Evolutionary conservation across 2,797 vertebrate species (phyloP), one percentile per base, ranked within the genome.

Genomic region (Rhabdomys pumilio): DNA sequence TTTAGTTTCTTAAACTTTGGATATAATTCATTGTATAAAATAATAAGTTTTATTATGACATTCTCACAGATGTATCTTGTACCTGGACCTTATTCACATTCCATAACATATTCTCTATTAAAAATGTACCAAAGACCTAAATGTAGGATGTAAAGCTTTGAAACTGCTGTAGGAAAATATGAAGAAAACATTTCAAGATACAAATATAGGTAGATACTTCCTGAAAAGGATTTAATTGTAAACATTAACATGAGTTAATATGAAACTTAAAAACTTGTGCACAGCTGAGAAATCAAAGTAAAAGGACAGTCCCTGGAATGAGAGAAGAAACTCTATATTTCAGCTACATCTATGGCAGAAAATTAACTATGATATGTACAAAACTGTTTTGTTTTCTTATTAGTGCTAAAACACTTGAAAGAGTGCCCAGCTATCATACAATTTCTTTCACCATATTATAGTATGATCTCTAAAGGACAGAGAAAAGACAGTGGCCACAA

Each of bases 401-500:
- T 79, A 94, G 86, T 83, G 22, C 5, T 86, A 47, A 85, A 85
- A 0, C 67, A 86, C 79, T 90, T 84, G 76, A 91, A 94, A 76
- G 57, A 94, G 90, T 87, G 29, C 29, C 44, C 31, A 75, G 26
- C 41, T 92, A 77, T 63, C 20, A 89, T 55, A 10, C 29, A 20
- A 53, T 79, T 90, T 93, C 53, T 88, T 13, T 63, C 34, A 92
- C 34, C 24, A n/a, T 86, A 88, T 79, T 95, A 96, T 79, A 88
- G 67, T 82, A 47, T 89, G 20, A 91, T 50, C 22, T 94, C 31
- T 53, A 87, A 91, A 92, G 11, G 26, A 41, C 47, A 75, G 75
- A 17, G 31, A 79, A 61, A 93, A 38, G 17, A 82, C 53, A 8
- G 14, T 73, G 34, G 84, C 44, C 89, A 76, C 2, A 91, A 65